phyloP scores from a whole-genome alignment of 1,140 invertebrate genomes.

The Adoxophyes honmai region DNA sequence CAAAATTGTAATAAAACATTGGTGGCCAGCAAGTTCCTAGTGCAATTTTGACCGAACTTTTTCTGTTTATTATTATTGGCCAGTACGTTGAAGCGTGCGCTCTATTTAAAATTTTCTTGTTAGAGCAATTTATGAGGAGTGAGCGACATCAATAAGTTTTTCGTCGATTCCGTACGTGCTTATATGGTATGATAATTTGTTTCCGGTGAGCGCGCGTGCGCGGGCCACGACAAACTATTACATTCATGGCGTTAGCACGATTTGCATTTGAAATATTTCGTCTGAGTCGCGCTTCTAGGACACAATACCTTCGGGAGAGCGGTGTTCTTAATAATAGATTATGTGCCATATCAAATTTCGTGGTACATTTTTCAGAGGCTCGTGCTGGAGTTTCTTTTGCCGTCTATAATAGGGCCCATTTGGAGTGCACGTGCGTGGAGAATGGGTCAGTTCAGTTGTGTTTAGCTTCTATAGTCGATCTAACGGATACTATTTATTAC shows the following conservation, averaged over 20 bases:
- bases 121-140: conserved; percentile 61
- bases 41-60: too few relatives aligned
- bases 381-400: conserved; percentile 55
- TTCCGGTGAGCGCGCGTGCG: conserved; percentile 70
- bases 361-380: conserved; percentile 69
- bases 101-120: conserved; percentile 45
- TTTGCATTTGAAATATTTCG: conserved; percentile 76
- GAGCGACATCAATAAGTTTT: conserved; percentile 69
- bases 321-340: conserved; percentile 40
- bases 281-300: conserved; percentile 57
- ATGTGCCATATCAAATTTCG: conserved; percentile 68
- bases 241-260: conserved; percentile 72
- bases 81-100: neutral
- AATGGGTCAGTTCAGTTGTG: conserved; percentile 28
- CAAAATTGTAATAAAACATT: neutral
- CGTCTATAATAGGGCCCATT: conserved; percentile 54
- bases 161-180: conserved; percentile 60
- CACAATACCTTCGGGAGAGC: conserved; percentile 53
- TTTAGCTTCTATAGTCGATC: conserved; percentile 4
- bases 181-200: conserved; percentile 77
- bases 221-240: conserved; percentile 69
- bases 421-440: conserved; percentile 60
- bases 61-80: too few relatives aligned
- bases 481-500: conserved; percentile 11
- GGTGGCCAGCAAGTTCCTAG: too few relatives aligned